Evolutionary conservation across 2,797 vertebrate genomes (phyloP), one percentile per base, ranked within the genome.

Genomic region (Centroberyx gerrardi): DNA sequence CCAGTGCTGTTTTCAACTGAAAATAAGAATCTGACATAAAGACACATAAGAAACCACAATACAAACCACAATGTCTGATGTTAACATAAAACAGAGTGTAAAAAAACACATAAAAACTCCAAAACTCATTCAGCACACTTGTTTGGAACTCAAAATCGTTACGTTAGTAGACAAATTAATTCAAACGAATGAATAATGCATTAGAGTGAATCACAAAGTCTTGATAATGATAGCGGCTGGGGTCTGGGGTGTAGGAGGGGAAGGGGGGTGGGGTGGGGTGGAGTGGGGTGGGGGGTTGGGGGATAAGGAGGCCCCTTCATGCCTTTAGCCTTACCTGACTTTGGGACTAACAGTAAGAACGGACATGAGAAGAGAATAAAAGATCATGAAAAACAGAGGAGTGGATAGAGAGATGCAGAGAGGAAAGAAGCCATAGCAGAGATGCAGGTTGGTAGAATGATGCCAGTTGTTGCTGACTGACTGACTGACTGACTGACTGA

Each of bases 251-350:
- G 74, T 68, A 49, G 38, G 48, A 9, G 62, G 56, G 65, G 22
- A 31, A 5, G 51, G 44, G 73, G 51, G 10, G 2, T 18, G 78
- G 65, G 46, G 53, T 53, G 42, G 79, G 59, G 42, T 0, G 49
- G 44, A 9, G 7, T 27, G 27, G 67, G 72, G 42, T 18, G 59
- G 31, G 12, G 74, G 31, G n/a, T 8, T 51, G 12, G 15, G 65
- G 48, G 67, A 88, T 84, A 86, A 88, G 74, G 80, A 18, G 55
- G 65, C 58, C 83, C 85, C 70, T 29, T 91, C 94, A 94, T 95
- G 94, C 96, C 94, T 93, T 94, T 58, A 80, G 73, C 40, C 98
- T 99, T 99, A 99, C 98, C 98, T 99, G 96, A 98, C 96, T 96
- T 98, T 99, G 94, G 98, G 97, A 97, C 98, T 99, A 97, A 94